Evolutionary conservation across 1,140 invertebrate genomes (phyloP).

Genomic region (Solenopsis invicta): DNA sequence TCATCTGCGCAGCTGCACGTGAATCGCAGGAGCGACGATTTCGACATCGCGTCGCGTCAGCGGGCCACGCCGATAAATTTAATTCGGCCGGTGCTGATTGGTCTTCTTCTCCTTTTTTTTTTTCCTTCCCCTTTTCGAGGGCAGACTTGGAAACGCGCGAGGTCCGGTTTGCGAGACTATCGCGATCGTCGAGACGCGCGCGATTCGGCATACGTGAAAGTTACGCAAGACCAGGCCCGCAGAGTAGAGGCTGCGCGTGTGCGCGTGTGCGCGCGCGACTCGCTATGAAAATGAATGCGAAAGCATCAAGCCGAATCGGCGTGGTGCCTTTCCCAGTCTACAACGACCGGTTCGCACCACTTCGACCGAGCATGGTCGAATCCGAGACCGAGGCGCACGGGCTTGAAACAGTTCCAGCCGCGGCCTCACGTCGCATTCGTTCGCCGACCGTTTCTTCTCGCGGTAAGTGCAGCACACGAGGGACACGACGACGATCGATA

Average conservation of each 20-base stretch:
- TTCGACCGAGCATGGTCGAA: slow-evolving; percentile 57
- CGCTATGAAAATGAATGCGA: slow-evolving; percentile 46
- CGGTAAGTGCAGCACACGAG: slow-evolving; percentile 2
- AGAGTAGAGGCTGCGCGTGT: not conserved
- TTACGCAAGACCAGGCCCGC: not conserved
- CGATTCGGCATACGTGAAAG: not conserved
- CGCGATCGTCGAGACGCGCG: not conserved
- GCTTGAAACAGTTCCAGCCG: not conserved
- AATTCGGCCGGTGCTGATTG: too few relatives aligned
- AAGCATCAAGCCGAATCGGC: slow-evolving; percentile 33
- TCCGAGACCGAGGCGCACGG: not conserved
- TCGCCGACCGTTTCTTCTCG: not conserved
- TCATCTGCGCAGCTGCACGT: too few relatives aligned
- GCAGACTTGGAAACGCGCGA: not conserved
- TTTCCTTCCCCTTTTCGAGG: not conserved
- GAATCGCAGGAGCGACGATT: too few relatives aligned
- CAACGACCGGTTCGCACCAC: slow-evolving; percentile 70
- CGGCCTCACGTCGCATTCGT: slow-evolving; percentile 8
- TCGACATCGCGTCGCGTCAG: too few relatives aligned
- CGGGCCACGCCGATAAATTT: too few relatives aligned
- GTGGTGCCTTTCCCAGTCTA: slow-evolving; percentile 77
- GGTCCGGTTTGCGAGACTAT: not conserved
- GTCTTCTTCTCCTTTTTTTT: not conserved
- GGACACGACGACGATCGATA: not conserved
- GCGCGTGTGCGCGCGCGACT: not conserved